phyloP scores from a whole-genome alignment of 2,888 invertebrate genomes.

The Drosophila acutilabella region DNA sequence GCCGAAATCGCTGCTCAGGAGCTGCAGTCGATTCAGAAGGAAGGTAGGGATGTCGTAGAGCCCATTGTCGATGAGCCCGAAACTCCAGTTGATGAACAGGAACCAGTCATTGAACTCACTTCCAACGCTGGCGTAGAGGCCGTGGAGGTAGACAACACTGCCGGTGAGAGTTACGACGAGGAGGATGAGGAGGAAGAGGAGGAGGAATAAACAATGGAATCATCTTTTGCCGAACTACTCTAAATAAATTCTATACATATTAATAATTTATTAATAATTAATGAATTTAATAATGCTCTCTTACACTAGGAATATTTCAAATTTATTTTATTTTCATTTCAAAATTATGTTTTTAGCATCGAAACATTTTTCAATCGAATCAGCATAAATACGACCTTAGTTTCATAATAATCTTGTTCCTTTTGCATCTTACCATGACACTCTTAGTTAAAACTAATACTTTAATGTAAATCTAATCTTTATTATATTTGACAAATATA shows the following conservation, averaged over 20 bases:
- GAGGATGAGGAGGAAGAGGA: slow-evolving; percentile 66
- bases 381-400: slow-evolving; percentile 13
- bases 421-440: slow-evolving; percentile 18
- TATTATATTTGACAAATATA: slow-evolving; percentile 41
- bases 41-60: slow-evolving; percentile 76
- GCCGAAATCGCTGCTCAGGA: slow-evolving; percentile 88
- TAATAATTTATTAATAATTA: slow-evolving; percentile 22
- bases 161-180: slow-evolving; percentile 58
- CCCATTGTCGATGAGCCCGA: slow-evolving; percentile 85
- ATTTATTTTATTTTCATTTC: slow-evolving; percentile 13
- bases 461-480: slow-evolving; percentile 25
- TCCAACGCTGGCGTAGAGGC: slow-evolving; percentile 59
- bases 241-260: slow-evolving; percentile 17
- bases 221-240: slow-evolving; percentile 18
- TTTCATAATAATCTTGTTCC: slow-evolving; percentile 26
- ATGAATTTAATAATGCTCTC: slow-evolving; percentile 24
- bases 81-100: slow-evolving; percentile 71
- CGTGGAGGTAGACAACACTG: slow-evolving; percentile 50
- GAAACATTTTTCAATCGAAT: slow-evolving; percentile 17
- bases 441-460: slow-evolving; percentile 25
- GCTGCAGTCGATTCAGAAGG: slow-evolving; percentile 84
- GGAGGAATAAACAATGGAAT: slow-evolving; percentile 40
- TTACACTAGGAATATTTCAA: slow-evolving; percentile 21
- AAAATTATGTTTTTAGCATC: slow-evolving; percentile 6
- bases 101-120: slow-evolving; percentile 73